phyloP scores from a whole-genome alignment of 2,888 invertebrate species.

The Pegoplata infirma region DNA sequence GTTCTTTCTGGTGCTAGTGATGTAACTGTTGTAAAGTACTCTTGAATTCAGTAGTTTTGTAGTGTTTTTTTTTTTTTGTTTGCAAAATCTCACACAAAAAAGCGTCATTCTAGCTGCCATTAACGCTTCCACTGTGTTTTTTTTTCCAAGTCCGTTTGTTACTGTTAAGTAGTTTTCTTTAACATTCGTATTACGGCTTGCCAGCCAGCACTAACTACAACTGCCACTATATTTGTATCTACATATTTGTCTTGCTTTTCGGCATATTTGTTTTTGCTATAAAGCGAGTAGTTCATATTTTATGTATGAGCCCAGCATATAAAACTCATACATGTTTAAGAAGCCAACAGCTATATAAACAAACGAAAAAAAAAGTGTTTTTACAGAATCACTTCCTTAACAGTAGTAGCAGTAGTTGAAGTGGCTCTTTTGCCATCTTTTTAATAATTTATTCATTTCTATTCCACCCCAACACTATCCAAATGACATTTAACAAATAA shows the following conservation, averaged over 20 bases:
- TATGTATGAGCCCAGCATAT: slow-evolving; percentile 57
- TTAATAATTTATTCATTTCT: slow-evolving; percentile 58
- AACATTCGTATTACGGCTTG: slow-evolving; percentile 30
- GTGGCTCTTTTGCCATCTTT: not conserved
- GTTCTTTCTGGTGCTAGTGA: too few species aligned
- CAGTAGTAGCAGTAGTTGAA: slow-evolving; percentile 22
- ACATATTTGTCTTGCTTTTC: slow-evolving; percentile 37
- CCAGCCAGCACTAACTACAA: slow-evolving; percentile 2
- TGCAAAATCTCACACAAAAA: slow-evolving; percentile 44
- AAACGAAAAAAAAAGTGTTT: slow-evolving; percentile 18
- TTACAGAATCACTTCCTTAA: slow-evolving; percentile 41
- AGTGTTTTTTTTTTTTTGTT: slow-evolving; percentile 15
- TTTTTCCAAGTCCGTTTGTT: slow-evolving; percentile 53
- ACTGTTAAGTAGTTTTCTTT: slow-evolving; percentile 56
- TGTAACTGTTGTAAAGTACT: slow-evolving; percentile 45
- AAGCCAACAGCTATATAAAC: not conserved
- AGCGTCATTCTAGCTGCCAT: slow-evolving; percentile 54
- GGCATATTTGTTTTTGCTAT: slow-evolving; percentile 43
- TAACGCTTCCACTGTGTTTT: slow-evolving; percentile 59
- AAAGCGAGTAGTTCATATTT: slow-evolving; percentile 53
- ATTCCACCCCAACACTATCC: slow-evolving; percentile 41
- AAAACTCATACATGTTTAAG: slow-evolving; percentile 44
- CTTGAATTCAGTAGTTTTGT: slow-evolving; percentile 35
- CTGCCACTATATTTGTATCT: slow-evolving; percentile 32
- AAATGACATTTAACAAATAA: slow-evolving; percentile 41